Evolutionary conservation across 2,888 invertebrate genomes (phyloP).

Genomic region (Bembecia ichneumoniformis): DNA sequence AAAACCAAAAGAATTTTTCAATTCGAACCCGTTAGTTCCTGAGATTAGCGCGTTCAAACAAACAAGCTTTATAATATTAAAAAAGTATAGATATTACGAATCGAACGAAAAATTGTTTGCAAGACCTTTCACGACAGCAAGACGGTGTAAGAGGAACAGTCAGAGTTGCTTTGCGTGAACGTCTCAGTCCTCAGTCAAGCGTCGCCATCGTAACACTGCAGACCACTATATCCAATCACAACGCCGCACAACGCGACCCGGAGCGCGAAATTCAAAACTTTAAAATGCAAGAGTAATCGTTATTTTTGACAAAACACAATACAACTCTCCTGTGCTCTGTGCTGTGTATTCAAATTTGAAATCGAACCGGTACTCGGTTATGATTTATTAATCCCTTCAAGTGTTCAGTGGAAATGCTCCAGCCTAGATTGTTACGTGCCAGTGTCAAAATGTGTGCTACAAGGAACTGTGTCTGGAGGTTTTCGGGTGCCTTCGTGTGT

Average conservation of each 20-base stretch:
- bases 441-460: slow-evolving; percentile 33
- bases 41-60: too few species aligned
- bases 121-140: slow-evolving; percentile 14
- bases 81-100: not conserved
- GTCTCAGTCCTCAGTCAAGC: slow-evolving; percentile 51
- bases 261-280: not conserved
- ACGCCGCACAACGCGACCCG: not conserved
- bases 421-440: slow-evolving; percentile 55
- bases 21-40: too few species aligned
- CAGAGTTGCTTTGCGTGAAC: slow-evolving; percentile 25
- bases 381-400: slow-evolving; percentile 23
- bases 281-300: not conserved
- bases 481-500: slow-evolving; percentile 22
- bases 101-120: slow-evolving; percentile 11
- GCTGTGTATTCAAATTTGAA: slow-evolving; percentile 6
- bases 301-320: not conserved
- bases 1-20: too few species aligned
- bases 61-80: not conserved
- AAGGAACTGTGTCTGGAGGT: slow-evolving; percentile 19
- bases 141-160: slow-evolving; percentile 31
- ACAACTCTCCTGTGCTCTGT: slow-evolving; percentile 9
- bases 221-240: not conserved
- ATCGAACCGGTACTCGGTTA: not conserved
- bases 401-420: slow-evolving; percentile 49
- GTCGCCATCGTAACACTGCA: slow-evolving; percentile 15